Evolutionary conservation across 2,888 invertebrate genomes (phyloP), one percentile per base, ranked within the genome.

Genomic region (Pteria penguin): DNA sequence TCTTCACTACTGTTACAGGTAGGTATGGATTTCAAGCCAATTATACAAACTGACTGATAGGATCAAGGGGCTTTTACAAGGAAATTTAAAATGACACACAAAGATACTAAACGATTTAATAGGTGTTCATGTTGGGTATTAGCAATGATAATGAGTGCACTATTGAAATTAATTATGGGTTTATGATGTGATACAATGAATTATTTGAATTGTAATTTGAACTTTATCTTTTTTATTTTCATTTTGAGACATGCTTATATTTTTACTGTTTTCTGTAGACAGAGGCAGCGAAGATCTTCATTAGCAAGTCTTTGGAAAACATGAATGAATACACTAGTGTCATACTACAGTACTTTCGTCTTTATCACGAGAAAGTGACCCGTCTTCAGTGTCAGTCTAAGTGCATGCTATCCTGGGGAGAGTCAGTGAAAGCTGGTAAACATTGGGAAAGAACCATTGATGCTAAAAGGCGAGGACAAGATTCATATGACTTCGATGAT

Each of bases 351-450:
- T 60, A 82, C 65, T 81, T 86, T 71, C 82, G 86, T 8, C 78
- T 79, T 4, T 87, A 86, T 70, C 68, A 81, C 4, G 72, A 54
- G 2, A 78, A 78, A 29, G 60, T 87, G 26, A 55, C 78, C 4
- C 72, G 67, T n/a, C 77, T 79, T 3, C 85, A 86, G 78, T 33
- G 61, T 8, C 60, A 73, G 27, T 70, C 71, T 22, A 26, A 60
- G 4, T 70, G 58, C 4, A 67, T 63, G 14, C 3, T 83, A 11
- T 54, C 52, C 3, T 86, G 85, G 86, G 82, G 82, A 4, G 81
- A 81, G 60, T 82, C 88, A 1, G 83, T 88, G 0, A 82, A 80
- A 55, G 68, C 80, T 22, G 88, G 88, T 0, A 77, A 76, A 61
- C 87, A 87, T 63, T 61, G 75, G 68, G 67, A 79, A 0, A 80